Evolutionary conservation across 1,140 invertebrate species (phyloP).

Genomic region (Drosophila gunungcola): DNA sequence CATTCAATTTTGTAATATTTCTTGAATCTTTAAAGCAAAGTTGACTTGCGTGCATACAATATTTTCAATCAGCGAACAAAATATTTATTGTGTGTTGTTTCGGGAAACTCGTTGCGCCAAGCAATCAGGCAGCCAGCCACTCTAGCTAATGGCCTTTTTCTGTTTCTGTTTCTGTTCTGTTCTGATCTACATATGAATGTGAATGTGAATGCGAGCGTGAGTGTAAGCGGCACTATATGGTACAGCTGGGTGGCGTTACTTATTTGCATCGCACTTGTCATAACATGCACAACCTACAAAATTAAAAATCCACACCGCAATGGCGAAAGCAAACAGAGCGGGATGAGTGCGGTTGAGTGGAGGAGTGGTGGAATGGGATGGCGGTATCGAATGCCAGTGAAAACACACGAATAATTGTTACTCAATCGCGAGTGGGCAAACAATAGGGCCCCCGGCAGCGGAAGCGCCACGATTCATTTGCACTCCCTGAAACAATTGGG

Average conservation of each 20-base stretch:
- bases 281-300: conserved; percentile 54
- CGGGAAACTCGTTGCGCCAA: conserved; percentile 12
- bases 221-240: background rate
- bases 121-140: conserved; percentile 39
- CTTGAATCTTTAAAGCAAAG: background rate
- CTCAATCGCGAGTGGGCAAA: conserved; percentile 62
- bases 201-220: background rate
- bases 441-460: conserved; percentile 30
- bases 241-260: conserved; percentile 4
- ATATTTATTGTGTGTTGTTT: conserved; percentile 30
- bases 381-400: conserved; percentile 22
- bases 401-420: conserved; percentile 72
- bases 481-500: conserved; percentile 67
- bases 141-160: conserved; percentile 45
- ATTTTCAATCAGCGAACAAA: conserved; percentile 30
- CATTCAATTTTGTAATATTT: background rate
- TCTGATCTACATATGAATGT: too few relatives aligned
- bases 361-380: background rate
- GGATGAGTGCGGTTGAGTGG: background rate
- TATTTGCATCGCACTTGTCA: conserved; percentile 64
- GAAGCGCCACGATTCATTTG: conserved; percentile 65
- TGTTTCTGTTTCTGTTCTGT: conserved; percentile 11
- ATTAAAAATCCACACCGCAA: conserved; percentile 65
- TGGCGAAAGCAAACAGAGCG: conserved; percentile 34
- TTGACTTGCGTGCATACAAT: background rate